Evolutionary conservation across 2,888 invertebrate species (phyloP), one percentile per base, ranked within the genome.

Genomic region (Peribatodes rhomboidaria): DNA sequence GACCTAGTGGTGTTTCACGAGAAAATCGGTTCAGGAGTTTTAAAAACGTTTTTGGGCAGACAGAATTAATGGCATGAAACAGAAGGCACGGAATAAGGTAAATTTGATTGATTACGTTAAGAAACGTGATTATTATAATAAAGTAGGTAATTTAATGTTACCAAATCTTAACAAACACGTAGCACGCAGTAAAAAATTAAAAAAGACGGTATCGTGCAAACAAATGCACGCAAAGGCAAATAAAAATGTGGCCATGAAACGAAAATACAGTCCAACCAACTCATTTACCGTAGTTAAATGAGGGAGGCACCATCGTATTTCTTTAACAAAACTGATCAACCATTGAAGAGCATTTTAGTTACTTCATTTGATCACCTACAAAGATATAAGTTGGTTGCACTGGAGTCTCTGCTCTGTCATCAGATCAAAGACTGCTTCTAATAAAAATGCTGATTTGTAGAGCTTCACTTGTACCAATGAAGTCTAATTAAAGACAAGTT

Each of bases 401-500:
- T 37, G 37, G 11, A 20, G 35, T 35, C 11, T n/a, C 11, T 4
- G 0, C 3, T 50, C 11, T 35, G 18, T 7, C 18, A 13, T 35
- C 27, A 58, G 33, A 54, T 54, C 41, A 54, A 63, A 61, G 46
- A 20, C 22, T 27, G 27, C 18, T 10, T 13, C 22, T 22, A 53
- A 57, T 42, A 18, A 41, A 56, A 37, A 37, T 44, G 44, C 46
- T 52, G 57, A 57, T 53, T 57, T 62, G 52, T 62, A 39, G 16
- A 13, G 58, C 39, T 52, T 35, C 14, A 22, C 14, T 52, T 44
- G 33, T 53, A 37, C 39, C 41, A 52, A 60, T 44, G 35, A 46
- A 44, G 37, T 35, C 52, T 49, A 52, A 37, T 27, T 35, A 22
- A 10, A 46, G 14, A 39, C 11, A 11, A 39, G n/a, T 44, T 62